Base-by-base conservation (phyloP, 2,797 vertebrate genomes). In the Tenualosa ilisha region DNA sequence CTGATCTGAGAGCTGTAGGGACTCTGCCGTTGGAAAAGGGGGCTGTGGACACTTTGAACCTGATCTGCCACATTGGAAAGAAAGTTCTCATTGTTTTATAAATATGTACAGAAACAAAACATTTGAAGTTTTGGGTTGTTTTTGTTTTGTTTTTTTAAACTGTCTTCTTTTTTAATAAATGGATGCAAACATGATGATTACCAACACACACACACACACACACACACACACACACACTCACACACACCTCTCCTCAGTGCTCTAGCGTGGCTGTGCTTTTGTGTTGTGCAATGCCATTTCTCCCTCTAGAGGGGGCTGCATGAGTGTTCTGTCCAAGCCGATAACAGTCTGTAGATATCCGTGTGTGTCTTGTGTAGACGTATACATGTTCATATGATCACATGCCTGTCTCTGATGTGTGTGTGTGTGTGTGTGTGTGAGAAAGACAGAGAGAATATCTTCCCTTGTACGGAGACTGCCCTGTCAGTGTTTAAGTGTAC, bases 151-250 rank as follows among this genome's bases (percentile, higher is more conserved):
- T 46, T 46, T 46, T 7, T 46, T 46, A 1, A 46, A 46, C 3
- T 0, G 7, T 7, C 7, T 7, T 59, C 22, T 59, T n/a, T 20
- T 20, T 20, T 22, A 59, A 59, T 59, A 59, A 5, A 59, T 59
- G 4, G 20, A 22, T 59, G 56, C 1, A 65, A 65, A 65, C 20
- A 61, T n/a, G 51, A 15, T 53, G 13, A 53, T 53, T 68, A 68
- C 11, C 13, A 68, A 31, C n/a, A n/a, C n/a, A n/a, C n/a, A n/a
- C n/a, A n/a, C n/a, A n/a, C n/a, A n/a, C n/a, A n/a, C n/a, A n/a
- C n/a, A n/a, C n/a, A 65, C 61, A 65, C 61, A 26, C 61, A 65
- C 65, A 26, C 65, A 40, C 65, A 72, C 65, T 40, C 26, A 65
- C 63, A 65, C 65, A 72, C 31, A 72, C 65, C 9, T 12, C 11